These are phyloP conservation scores for Drosophila anomalata DNA, from an alignment of 2,888 invertebrate species.

Conservation along the genomic window DNA sequence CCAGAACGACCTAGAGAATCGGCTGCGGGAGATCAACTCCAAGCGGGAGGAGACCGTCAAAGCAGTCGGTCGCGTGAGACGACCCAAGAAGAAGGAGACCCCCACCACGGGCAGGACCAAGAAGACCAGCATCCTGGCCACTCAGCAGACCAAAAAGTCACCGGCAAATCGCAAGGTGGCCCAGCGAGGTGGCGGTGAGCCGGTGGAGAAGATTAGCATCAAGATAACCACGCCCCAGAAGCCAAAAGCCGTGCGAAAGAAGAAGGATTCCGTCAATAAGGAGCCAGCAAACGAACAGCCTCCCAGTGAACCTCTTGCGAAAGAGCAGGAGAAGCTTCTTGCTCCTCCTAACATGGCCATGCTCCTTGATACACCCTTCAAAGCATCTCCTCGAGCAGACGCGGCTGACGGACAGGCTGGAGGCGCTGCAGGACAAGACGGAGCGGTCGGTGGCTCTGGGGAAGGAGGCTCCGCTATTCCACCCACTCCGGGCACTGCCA, in stretches of 20 bases:
- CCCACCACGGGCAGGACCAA: constrained; percentile 22
- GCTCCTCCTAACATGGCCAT: constrained; percentile 72
- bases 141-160: not conserved
- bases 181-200: not conserved
- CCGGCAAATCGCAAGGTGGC: constrained; percentile 4
- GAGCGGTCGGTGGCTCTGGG: constrained; percentile 53
- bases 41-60: constrained; percentile 49
- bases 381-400: constrained; percentile 71
- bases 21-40: constrained; percentile 79
- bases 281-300: not conserved
- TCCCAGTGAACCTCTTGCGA: not conserved
- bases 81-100: constrained; percentile 34
- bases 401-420: not conserved
- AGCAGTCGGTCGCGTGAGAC: constrained; percentile 21
- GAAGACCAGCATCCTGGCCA: constrained; percentile 1
- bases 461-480: constrained; percentile 73
- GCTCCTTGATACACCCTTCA: constrained; percentile 86
- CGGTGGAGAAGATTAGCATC: constrained; percentile 59
- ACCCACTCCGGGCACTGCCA: constrained; percentile 85
- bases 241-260: constrained; percentile 22
- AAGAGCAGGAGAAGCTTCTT: constrained; percentile 1
- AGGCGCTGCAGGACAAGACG: not conserved
- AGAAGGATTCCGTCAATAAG: not conserved
- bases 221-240: constrained; percentile 74
- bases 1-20: constrained; percentile 76